Conservation (phyloP, 2,797 vertebrate genomes). For the Pogoniulus pusillus region DNA sequence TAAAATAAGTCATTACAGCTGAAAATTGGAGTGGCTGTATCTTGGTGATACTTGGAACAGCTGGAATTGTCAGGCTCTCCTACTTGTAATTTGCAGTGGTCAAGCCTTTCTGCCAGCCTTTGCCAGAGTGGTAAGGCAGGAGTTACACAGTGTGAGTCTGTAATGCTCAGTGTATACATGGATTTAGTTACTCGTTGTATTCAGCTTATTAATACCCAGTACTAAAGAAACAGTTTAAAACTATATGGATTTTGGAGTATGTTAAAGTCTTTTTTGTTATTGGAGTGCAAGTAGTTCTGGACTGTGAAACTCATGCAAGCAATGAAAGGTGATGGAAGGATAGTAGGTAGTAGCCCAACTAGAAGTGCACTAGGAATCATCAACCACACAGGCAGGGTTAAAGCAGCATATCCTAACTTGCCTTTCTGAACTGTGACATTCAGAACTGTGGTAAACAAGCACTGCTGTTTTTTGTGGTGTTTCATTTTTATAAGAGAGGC, state of each 20-base stretch:
- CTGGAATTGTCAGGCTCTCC: background rate
- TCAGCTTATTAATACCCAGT: background rate
- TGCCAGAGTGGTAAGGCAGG: background rate
- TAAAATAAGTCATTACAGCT: background rate
- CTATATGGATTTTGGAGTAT: background rate
- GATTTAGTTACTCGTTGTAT: background rate
- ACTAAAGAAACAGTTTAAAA: background rate
- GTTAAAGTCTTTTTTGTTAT: background rate
- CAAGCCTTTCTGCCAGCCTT: background rate
- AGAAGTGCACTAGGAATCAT: background rate
- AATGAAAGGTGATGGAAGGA: background rate
- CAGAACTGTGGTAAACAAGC: background rate
- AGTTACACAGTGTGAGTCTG: background rate
- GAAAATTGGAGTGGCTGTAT: background rate
- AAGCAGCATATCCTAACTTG: background rate
- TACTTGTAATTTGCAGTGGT: background rate
- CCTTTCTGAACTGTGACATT: background rate
- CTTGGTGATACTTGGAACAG: background rate
- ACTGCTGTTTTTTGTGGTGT: background rate
- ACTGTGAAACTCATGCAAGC: rapidly evolving
- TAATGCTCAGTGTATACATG: background rate
- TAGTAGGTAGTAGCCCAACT: background rate
- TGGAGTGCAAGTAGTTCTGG: background rate
- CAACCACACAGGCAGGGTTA: rapidly evolving
- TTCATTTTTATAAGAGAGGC: background rate